Evolutionary conservation across 2,888 invertebrate species (phyloP).

Genomic region (Celastrina argiolus): DNA sequence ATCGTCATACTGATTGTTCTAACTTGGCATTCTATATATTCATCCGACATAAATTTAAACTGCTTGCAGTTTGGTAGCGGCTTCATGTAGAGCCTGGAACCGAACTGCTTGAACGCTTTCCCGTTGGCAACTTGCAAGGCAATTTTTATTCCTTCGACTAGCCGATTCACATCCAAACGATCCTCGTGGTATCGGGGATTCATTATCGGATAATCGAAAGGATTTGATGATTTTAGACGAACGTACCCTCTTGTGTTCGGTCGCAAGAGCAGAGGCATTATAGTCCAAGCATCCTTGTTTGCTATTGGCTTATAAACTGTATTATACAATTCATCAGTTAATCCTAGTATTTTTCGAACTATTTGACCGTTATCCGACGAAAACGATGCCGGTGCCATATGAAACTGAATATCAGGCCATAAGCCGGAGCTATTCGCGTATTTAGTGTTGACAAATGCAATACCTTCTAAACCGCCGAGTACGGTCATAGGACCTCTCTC

Average conservation of each 20-base stretch:
- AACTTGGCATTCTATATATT: constrained; percentile 92
- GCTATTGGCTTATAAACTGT: constrained; percentile 88
- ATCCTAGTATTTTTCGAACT: constrained; percentile 85
- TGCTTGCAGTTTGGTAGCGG: constrained; percentile 88
- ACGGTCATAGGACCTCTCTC: constrained; percentile 84
- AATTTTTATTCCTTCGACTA: constrained; percentile 91
- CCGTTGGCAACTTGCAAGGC: constrained; percentile 85
- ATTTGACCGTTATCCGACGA: constrained; percentile 87
- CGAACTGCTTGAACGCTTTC: constrained; percentile 88
- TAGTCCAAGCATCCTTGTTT: constrained; percentile 88
- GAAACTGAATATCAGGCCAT: constrained; percentile 94
- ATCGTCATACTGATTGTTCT: constrained; percentile 93
- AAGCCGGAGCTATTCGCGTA: constrained; percentile 86
- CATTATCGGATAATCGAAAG: constrained; percentile 91
- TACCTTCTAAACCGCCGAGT: constrained; percentile 90
- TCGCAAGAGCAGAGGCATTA: constrained; percentile 89
- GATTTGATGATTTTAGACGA: constrained; percentile 86
- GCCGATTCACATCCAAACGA: constrained; percentile 84
- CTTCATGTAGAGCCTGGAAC: constrained; percentile 84
- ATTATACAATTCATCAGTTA: constrained; percentile 88
- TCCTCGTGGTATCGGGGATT: constrained; percentile 95
- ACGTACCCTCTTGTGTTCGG: constrained; percentile 89
- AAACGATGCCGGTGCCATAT: constrained; percentile 94
- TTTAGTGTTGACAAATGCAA: constrained; percentile 91
- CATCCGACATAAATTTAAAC: constrained; percentile 84